These are phyloP conservation scores for Sylvicola fuscatus DNA, from an alignment of 2,888 invertebrate genomes.

Conservation along the genomic window DNA sequence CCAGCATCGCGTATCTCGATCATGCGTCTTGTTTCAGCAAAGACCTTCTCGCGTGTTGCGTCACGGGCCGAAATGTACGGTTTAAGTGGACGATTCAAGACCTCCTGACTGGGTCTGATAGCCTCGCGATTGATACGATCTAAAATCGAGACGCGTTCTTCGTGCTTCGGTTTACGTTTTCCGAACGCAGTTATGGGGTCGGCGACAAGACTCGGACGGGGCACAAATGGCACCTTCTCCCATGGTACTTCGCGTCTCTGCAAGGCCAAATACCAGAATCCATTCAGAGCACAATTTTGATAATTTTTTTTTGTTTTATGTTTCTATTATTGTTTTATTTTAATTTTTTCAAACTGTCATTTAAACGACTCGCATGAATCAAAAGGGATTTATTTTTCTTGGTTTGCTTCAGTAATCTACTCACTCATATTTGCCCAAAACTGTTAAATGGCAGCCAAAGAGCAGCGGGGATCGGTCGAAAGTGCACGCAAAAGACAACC, in stretches of 20 bases:
- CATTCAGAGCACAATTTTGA: neutral
- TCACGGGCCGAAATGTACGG: slow-evolving; percentile 49
- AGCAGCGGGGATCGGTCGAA: too few relatives aligned
- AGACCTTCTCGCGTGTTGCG: slow-evolving; percentile 39
- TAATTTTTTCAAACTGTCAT: neutral
- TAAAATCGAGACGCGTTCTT: slow-evolving; percentile 23
- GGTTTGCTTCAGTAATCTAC: too few relatives aligned
- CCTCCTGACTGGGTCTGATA: slow-evolving; percentile 37
- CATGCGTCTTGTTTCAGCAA: slow-evolving; percentile 34
- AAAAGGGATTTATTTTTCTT: too few relatives aligned
- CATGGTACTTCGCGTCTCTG: slow-evolving; percentile 64
- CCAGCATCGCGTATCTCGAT: slow-evolving; percentile 34
- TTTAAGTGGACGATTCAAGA: slow-evolving; percentile 36
- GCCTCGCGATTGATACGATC: slow-evolving; percentile 35
- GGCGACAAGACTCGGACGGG: slow-evolving; percentile 64
- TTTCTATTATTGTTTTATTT: neutral
- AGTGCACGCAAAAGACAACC: too few relatives aligned
- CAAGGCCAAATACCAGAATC: slow-evolving; percentile 8
- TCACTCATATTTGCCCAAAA: too few relatives aligned
- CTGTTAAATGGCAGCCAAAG: too few relatives aligned
- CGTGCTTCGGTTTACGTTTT: slow-evolving; percentile 28
- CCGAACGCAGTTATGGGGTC: slow-evolving; percentile 75
- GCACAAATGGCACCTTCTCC: slow-evolving; percentile 76
- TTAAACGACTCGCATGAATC: too few relatives aligned
- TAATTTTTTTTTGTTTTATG: neutral